Base-by-base conservation (phyloP, 2,888 invertebrate genomes). In the Drosophila borborema region DNA sequence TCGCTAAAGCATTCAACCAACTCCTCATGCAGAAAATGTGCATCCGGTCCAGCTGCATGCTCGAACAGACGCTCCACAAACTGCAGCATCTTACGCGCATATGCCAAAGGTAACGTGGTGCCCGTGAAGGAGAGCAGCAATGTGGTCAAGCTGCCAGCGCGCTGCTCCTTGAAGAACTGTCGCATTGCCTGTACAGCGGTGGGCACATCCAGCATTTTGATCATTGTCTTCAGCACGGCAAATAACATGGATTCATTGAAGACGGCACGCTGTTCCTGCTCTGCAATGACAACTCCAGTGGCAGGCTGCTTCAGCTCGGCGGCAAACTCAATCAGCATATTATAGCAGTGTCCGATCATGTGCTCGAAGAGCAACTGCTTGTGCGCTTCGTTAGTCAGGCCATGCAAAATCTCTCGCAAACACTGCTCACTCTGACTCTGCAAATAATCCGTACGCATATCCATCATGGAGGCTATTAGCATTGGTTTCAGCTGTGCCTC, bases 101-200 rank as follows among this genome's bases (percentile, higher is more conserved):
- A 97, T n/a, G 94, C 94, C 77, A 95, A 94, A 0, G 95, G 95
- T 77, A 95, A 95, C 61, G 96, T 95, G 0, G 96, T 95, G 64
- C 96, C 96, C 0, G 97, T 96, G 5, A 97, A 96, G 0, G 97
- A 96, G 59, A 98, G 94, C 45, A 98, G 93, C 16, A 98, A 94
- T 74, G 96, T 96, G 0, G 97, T 96, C 46, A 98, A 94, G 72
- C 96, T 96, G 82, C 95, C 95, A 34, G 94, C 94, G 0, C 95
- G 95, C 2, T 95, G 94, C 1, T 94, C 94, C 4, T 94, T 95
- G 89, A 98, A 98, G 88, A 98, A 97, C 66, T 95, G 95, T 86
- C 97, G 96, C 87, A 98, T 95, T 0, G 98, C 98, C 84, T 96
- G 95, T 74, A 96, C 95, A 0, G 98, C 98, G 0, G 96, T 95